Conservation (phyloP, 2,797 vertebrate genomes). For the Sebastes itinus region DNA sequence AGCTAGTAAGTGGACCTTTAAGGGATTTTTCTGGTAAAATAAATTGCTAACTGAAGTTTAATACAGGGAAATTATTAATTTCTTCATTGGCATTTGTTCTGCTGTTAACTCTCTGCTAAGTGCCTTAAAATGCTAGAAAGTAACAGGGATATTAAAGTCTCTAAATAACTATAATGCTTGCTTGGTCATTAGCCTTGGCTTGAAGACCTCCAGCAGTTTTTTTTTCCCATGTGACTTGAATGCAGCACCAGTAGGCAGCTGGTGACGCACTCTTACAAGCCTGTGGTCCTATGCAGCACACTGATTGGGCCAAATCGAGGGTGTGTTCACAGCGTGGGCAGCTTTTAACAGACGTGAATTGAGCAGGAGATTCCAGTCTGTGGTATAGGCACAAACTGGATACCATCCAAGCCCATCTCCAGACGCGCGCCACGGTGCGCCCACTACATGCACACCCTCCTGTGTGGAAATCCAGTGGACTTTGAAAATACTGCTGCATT, state of each 20-base stretch:
- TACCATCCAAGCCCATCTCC: constrained; percentile 51
- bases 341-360: constrained; percentile 79
- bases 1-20: not conserved
- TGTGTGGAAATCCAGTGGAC: constrained; percentile 46
- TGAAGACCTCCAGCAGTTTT: constrained; percentile 1
- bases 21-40: not conserved
- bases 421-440: constrained; percentile 52
- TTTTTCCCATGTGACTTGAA: constrained; percentile 57
- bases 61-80: not conserved
- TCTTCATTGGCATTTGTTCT: not conserved
- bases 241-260: constrained; percentile 61
- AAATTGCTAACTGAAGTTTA: not conserved
- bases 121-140: not conserved
- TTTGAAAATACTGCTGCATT: constrained; percentile 59
- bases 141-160: not conserved
- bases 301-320: constrained; percentile 83
- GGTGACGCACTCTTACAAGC: constrained; percentile 75
- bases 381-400: constrained; percentile 67
- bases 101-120: not conserved
- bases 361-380: constrained; percentile 77
- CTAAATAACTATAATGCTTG: not conserved
- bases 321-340: constrained; percentile 81
- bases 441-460: constrained; percentile 23
- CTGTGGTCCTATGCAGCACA: constrained; percentile 64
- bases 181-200: not conserved